phyloP scores from a whole-genome alignment of 2,888 invertebrate species.

The Maniola hyperantus region DNA sequence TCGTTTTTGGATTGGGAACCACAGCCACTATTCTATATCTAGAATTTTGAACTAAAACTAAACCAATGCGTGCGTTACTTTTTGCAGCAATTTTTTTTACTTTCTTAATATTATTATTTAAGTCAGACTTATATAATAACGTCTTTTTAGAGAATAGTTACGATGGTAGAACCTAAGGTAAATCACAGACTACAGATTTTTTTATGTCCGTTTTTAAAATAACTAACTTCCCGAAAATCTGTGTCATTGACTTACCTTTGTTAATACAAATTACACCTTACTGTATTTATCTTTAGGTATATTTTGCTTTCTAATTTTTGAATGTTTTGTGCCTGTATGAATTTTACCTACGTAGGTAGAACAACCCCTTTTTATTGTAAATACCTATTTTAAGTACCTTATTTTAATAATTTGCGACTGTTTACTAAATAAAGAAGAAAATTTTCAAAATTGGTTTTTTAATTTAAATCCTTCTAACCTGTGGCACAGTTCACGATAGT shows the following conservation, averaged over 20 bases:
- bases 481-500: too few relatives aligned
- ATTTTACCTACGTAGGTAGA: conserved; percentile 81
- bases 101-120: too few relatives aligned
- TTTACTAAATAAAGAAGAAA: conserved; percentile 73
- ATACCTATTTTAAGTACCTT: conserved; percentile 77
- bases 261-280: conserved; percentile 48
- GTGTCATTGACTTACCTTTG: conserved; percentile 32
- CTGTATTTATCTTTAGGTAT: conserved; percentile 51
- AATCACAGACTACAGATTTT: conserved; percentile 47
- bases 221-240: conserved; percentile 46
- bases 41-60: background rate
- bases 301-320: conserved; percentile 72
- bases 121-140: too few relatives aligned
- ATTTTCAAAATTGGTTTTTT: conserved; percentile 27
- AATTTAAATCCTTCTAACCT: conserved; percentile 5
- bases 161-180: conserved; percentile 21
- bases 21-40: background rate
- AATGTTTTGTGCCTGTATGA: conserved; percentile 75
- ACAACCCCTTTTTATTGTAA: conserved; percentile 72
- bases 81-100: too few relatives aligned
- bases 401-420: conserved; percentile 77
- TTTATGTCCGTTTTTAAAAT: conserved; percentile 47
- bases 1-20: conserved; percentile 41
- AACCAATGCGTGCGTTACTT: background rate
- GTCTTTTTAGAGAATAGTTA: background rate